Evolutionary conservation across 1,140 invertebrate genomes (phyloP).

Genomic region (Pemphigus obesinymphae): DNA sequence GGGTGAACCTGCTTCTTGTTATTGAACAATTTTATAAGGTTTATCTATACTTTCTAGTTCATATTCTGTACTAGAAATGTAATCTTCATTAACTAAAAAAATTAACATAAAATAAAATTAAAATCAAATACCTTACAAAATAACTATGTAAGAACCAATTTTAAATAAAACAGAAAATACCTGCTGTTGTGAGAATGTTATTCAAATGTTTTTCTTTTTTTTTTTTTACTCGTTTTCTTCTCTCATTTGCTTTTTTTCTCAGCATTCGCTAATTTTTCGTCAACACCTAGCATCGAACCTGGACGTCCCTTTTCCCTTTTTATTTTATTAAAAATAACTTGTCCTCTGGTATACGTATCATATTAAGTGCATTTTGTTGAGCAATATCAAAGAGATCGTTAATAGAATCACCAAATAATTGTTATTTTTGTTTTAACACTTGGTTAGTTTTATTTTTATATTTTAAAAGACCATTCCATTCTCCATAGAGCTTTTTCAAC

Average conservation of each 20-base stretch:
- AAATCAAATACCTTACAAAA: too few species aligned
- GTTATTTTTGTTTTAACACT: slow-evolving; percentile 41
- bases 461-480: slow-evolving; percentile 43
- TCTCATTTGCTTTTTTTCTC: too few species aligned
- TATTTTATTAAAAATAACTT: slow-evolving; percentile 43
- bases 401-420: slow-evolving; percentile 42
- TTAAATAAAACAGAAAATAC: too few species aligned
- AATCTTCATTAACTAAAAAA: neutral
- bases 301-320: slow-evolving; percentile 41
- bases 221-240: too few species aligned
- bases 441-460: slow-evolving; percentile 10
- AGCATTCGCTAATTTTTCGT: too few species aligned
- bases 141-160: too few species aligned
- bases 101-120: too few species aligned
- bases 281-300: too few species aligned
- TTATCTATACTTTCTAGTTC: neutral
- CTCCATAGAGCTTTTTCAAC: slow-evolving; percentile 41
- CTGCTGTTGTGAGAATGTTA: too few species aligned
- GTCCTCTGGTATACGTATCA: slow-evolving; percentile 43
- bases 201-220: too few species aligned
- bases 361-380: slow-evolving; percentile 44
- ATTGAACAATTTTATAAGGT: neutral
- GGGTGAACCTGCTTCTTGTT: slow-evolving; percentile 40
- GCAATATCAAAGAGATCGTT: slow-evolving; percentile 48
- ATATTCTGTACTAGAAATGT: neutral